Evolutionary conservation across 1,140 invertebrate species (phyloP), one percentile per base, ranked within the genome.

Genomic region (Dinothrombium tinctorium): DNA sequence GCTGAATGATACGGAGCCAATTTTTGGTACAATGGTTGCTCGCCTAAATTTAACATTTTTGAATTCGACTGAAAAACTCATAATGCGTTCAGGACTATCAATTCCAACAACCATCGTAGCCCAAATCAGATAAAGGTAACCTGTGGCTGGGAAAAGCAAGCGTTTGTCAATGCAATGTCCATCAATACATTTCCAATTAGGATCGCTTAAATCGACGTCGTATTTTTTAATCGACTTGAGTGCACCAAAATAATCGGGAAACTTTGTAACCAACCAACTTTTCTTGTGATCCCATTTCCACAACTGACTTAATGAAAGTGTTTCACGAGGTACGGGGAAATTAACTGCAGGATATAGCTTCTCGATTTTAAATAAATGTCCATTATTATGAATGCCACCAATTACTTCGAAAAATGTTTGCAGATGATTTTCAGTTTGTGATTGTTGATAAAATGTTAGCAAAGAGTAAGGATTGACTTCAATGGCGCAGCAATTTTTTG

Each of bases 141-240:
- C 89, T 32, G 89, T 94, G 32, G 86, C 89, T 11, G 90, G 90
- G 62, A 84, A 95, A 3, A 98, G 60, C 22, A 90, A 66, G 53
- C 87, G 68, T 11, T 86, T 89, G 60, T 96, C 89, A 52, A 96
- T 90, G 9, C 67, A 68, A 56, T 95, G 89, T 21, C 86, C 89
- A 25, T 69, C 57, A 29, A 82, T 62, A 59, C 73, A 87, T 29
- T 71, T 60, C 54, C 90, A 74, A 23, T 49, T 47, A 6, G 54
- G 54, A 7, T 72, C 68, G 41, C 71, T 67, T 47, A 74, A 74
- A 19, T 67, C 70, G 4, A 86, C 57, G 58, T 83, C 73, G 38
- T n/a, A 80, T 58, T 51, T 79, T 58, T 44, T 68, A 69, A n/a
- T n/a, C n/a, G 69, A 64, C 47, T 62, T 56, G 2, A 48, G 31